These are phyloP conservation scores for Spizaetus ornatus DNA, from an alignment of 2,113 vertebrate species.

Conservation along the genomic window DNA sequence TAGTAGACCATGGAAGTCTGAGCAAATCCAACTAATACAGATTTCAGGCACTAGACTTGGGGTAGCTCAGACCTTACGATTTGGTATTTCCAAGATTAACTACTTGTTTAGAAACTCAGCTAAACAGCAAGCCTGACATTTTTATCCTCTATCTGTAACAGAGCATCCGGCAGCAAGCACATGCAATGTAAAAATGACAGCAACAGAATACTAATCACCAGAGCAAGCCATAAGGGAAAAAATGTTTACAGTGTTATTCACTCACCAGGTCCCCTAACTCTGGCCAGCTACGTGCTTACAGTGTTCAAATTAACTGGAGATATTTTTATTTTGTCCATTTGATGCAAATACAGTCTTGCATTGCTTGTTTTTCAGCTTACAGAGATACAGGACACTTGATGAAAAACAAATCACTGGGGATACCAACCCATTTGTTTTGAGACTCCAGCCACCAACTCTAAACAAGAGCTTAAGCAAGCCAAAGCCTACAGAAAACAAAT, in stretches of 20 bases:
- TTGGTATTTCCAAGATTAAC: neutral
- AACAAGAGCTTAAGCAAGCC: neutral
- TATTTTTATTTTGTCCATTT: neutral
- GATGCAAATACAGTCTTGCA: neutral
- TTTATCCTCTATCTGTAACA: neutral
- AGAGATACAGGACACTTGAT: neutral
- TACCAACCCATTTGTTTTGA: neutral
- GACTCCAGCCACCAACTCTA: neutral
- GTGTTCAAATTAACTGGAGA: neutral
- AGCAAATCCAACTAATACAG: neutral
- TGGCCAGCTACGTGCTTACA: neutral
- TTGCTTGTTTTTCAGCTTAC: neutral
- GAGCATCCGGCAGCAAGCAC: neutral
- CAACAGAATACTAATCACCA: neutral
- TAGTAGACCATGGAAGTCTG: neutral
- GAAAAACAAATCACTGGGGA: neutral
- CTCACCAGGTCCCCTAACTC: neutral
- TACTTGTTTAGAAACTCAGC: neutral
- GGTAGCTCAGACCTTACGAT: neutral
- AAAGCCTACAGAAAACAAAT: constrained; percentile 25
- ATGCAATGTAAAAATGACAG: neutral
- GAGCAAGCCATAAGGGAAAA: neutral
- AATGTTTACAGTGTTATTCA: neutral
- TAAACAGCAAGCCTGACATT: neutral
- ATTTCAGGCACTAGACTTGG: neutral